Evolutionary conservation across 2,113 vertebrate species (phyloP).

Genomic region (Corythoichthys haematopterus): DNA sequence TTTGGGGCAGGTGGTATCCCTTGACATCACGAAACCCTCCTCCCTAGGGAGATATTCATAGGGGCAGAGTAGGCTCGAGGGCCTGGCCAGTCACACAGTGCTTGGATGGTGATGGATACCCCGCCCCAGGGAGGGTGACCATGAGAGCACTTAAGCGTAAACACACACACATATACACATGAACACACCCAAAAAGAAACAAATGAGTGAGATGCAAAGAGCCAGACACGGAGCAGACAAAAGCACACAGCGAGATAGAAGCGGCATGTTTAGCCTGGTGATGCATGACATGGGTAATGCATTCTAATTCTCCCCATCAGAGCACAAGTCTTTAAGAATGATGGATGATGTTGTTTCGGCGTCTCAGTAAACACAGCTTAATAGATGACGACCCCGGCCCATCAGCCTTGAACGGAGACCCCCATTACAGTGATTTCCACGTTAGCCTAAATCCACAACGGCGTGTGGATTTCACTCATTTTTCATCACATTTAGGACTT

Average conservation of each 20-base stretch:
- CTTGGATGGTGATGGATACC: slow-evolving; percentile 72
- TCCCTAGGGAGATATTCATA: slow-evolving; percentile 49
- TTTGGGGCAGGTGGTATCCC: slow-evolving; percentile 62
- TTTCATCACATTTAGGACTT: slow-evolving; percentile 12
- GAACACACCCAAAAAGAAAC: slow-evolving; percentile 16
- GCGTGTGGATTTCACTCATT: slow-evolving; percentile 23
- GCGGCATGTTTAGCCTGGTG: slow-evolving; percentile 72
- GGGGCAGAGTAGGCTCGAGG: slow-evolving; percentile 55
- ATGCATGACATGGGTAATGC: slow-evolving; percentile 73
- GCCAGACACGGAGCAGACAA: slow-evolving; percentile 59
- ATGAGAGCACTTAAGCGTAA: slow-evolving; percentile 61
- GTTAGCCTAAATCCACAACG: slow-evolving; percentile 33
- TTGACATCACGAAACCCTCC: slow-evolving; percentile 33
- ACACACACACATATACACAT: slow-evolving; percentile 42
- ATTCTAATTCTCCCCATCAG: slow-evolving; percentile 71
- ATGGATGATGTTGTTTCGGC: slow-evolving; percentile 72
- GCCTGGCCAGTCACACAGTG: slow-evolving; percentile 60
- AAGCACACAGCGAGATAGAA: slow-evolving; percentile 61
- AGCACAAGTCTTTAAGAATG: slow-evolving; percentile 70
- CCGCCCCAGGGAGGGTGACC: slow-evolving; percentile 65
- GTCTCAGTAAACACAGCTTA: slow-evolving; percentile 71
- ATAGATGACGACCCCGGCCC: slow-evolving; percentile 63
- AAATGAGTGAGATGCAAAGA: slow-evolving; percentile 39
- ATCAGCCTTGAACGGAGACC: slow-evolving; percentile 48
- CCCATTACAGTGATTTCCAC: slow-evolving; percentile 30